phyloP scores from a whole-genome alignment of 2,888 invertebrate genomes.

The Baccha elongata region DNA sequence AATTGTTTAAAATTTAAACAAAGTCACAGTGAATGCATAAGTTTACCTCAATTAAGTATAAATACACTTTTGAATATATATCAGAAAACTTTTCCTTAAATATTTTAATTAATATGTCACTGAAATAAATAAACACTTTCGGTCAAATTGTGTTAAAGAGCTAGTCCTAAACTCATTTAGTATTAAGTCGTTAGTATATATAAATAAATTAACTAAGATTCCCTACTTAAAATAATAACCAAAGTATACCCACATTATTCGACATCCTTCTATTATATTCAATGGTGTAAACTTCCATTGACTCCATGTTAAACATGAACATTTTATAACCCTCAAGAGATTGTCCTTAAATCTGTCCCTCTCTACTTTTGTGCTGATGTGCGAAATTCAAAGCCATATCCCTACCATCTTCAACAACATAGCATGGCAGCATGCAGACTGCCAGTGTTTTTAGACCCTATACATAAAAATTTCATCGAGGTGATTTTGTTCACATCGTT shows the following conservation, averaged over 20 bases:
- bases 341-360: conserved; percentile 6
- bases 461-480: conserved; percentile 40
- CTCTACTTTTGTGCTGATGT: conserved; percentile 10
- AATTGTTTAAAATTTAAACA: too few relatives aligned
- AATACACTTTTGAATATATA: too few relatives aligned
- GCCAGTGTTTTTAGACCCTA: conserved; percentile 17
- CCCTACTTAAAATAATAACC: conserved; percentile 5
- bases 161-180: not conserved
- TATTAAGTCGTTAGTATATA: conserved; percentile 18
- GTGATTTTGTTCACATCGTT: conserved; percentile 41
- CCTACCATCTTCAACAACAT: not conserved
- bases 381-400: conserved; percentile 4
- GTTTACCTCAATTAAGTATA: too few relatives aligned
- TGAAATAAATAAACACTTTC: not conserved
- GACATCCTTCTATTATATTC: not conserved
- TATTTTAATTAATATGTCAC: too few relatives aligned
- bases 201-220: conserved; percentile 15
- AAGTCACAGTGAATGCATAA: too few relatives aligned
- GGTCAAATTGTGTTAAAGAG: not conserved
- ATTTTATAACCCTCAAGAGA: conserved; percentile 26
- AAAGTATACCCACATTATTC: not conserved
- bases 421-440: conserved; percentile 11
- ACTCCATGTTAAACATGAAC: conserved; percentile 22
- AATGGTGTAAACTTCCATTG: not conserved
- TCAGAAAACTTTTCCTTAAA: too few relatives aligned